phyloP scores from a whole-genome alignment of 2,888 invertebrate species.

The Thalpophila matura region DNA sequence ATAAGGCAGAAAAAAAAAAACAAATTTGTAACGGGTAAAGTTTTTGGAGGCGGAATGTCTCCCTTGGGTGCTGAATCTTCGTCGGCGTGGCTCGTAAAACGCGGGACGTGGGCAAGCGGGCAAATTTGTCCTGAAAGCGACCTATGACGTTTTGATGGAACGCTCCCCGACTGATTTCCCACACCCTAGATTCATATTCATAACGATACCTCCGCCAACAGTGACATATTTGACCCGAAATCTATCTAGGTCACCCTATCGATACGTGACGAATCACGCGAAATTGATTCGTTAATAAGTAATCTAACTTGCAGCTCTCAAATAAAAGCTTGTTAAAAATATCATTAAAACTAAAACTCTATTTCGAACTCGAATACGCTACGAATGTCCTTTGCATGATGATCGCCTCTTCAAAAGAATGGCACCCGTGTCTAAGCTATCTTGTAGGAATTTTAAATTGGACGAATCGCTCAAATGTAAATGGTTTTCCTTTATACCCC shows the following conservation, averaged over 20 bases:
- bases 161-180: conserved; percentile 87
- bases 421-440: conserved; percentile 90
- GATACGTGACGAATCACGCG: conserved; percentile 70
- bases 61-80: conserved; percentile 91
- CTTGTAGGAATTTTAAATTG: conserved; percentile 92
- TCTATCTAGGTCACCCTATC: conserved; percentile 70
- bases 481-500: conserved; percentile 91
- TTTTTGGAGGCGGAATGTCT: conserved; percentile 90
- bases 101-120: conserved; percentile 90
- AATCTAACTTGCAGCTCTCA: conserved; percentile 55
- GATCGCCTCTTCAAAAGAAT: conserved; percentile 89
- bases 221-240: conserved; percentile 79
- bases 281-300: conserved; percentile 71
- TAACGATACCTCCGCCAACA: conserved; percentile 83
- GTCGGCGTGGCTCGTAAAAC: conserved; percentile 90
- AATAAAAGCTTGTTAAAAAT: conserved; percentile 66
- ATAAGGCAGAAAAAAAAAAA: conserved; percentile 90
- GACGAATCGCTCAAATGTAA: conserved; percentile 92
- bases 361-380: conserved; percentile 67
- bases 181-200: conserved; percentile 89
- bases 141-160: conserved; percentile 91
- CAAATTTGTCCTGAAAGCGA: conserved; percentile 90
- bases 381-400: conserved; percentile 84
- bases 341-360: conserved; percentile 77
- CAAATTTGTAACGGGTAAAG: conserved; percentile 91